Percentiles rank a stretch among this genome's conserved stretches.
phyloP scores from a whole-genome alignment of 2,113 vertebrate species.

The Hoplias malabaricus region DNA sequence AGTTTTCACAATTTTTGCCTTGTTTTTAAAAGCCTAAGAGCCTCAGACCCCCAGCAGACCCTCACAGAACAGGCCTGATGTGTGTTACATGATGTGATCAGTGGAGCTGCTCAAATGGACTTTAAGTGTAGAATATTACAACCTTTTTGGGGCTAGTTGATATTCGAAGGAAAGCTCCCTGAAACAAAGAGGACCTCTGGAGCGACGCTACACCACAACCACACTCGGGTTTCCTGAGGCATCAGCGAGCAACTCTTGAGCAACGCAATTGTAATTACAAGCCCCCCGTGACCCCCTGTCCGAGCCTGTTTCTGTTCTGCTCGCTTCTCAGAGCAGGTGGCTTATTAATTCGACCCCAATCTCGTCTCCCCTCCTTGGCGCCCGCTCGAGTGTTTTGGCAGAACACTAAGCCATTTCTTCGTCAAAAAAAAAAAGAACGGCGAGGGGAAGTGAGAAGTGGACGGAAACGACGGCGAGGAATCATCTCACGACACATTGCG shows the following conservation, averaged over 20 bases:
- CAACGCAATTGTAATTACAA: no score
- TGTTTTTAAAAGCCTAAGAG: not conserved
- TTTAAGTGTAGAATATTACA: no score
- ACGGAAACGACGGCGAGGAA: no score
- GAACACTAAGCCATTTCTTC: constrained; percentile 54
- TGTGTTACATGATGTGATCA: no score
- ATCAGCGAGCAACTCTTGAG: no score
- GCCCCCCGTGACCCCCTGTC: not conserved
- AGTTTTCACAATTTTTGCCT: no score
- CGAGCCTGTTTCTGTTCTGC: not conserved
- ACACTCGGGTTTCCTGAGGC: no score
- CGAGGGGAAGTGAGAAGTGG: constrained; percentile 48
- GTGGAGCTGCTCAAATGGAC: no score
- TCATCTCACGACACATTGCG: constrained; percentile 40
- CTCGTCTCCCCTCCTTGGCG: not conserved
- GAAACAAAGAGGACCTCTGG: no score
- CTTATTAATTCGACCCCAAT: constrained; percentile 30
- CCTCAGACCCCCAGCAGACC: not conserved
- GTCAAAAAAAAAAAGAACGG: constrained; percentile 50
- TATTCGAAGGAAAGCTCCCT: not conserved
- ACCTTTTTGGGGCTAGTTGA: no score
- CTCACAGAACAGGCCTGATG: not conserved
- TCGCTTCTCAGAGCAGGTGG: constrained; percentile 14
- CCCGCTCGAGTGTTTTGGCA: constrained; percentile 33
- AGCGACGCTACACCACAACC: no score